A percentile compares a stretch with the other conserved stretches of the same genome.
These are phyloP conservation scores for Drosophila pruinosa DNA, from an alignment of 1,140 invertebrate species.

Conservation along the genomic window DNA sequence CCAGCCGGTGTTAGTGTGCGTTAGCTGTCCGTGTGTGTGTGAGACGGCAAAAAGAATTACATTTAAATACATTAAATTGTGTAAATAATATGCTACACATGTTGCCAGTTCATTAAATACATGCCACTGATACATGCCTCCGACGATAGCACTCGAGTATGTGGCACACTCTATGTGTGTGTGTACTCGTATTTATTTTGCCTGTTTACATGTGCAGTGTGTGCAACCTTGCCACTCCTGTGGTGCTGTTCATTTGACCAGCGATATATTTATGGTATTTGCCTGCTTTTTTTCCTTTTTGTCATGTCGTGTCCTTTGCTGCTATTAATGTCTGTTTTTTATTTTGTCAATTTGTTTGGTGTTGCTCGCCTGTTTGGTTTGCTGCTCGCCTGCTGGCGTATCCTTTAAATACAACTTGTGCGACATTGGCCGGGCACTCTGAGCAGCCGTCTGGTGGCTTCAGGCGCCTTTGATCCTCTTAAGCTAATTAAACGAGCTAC, in stretches of 20 bases:
- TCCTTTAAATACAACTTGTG: slow-evolving; percentile 82
- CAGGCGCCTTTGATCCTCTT: slow-evolving; percentile 74
- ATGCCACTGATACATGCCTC: slow-evolving; percentile 76
- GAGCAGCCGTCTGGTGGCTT: too few relatives aligned
- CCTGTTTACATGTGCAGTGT: slow-evolving; percentile 12
- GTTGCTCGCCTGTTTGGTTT: slow-evolving; percentile 9
- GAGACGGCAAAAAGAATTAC: slow-evolving; percentile 65
- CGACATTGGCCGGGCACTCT: slow-evolving; percentile 32
- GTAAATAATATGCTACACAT: slow-evolving; percentile 82
- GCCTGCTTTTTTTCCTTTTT: background rate
- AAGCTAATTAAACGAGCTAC: slow-evolving; percentile 55
- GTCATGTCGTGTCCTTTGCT: background rate
- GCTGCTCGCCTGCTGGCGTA: slow-evolving; percentile 75
- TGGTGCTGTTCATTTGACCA: slow-evolving; percentile 57
- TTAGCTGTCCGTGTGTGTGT: background rate
- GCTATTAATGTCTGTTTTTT: background rate
- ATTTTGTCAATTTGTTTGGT: background rate
- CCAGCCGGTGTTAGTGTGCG: slow-evolving; percentile 6
- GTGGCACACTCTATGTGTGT: slow-evolving; percentile 11
- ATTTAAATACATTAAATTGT: slow-evolving; percentile 82
- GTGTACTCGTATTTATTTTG: slow-evolving; percentile 18
- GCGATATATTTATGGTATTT: slow-evolving; percentile 76
- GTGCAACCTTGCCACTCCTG: slow-evolving; percentile 7
- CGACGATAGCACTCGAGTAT: slow-evolving; percentile 42
- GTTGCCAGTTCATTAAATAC: slow-evolving; percentile 81